phyloP scores from a whole-genome alignment of 2,113 vertebrate genomes.

The Mus spicilegus region DNA sequence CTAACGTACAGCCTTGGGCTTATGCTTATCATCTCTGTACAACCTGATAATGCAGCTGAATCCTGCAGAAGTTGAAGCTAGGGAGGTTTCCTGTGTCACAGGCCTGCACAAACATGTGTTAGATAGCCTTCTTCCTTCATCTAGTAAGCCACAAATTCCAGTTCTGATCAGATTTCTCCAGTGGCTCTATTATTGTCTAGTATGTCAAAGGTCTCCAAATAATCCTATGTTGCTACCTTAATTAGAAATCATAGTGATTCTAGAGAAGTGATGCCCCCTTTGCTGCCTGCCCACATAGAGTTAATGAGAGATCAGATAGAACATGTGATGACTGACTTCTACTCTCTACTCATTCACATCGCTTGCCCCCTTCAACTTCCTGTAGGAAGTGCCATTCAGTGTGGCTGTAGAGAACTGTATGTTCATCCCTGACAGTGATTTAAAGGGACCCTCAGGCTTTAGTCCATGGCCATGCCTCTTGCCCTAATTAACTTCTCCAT shows the following conservation, averaged over 20 bases:
- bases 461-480: not conserved
- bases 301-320: not conserved
- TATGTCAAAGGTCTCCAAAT: constrained; percentile 40
- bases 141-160: not conserved
- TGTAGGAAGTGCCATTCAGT: not conserved
- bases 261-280: not conserved
- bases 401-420: fast-evolving
- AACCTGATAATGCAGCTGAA: constrained; percentile 3
- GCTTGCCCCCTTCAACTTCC: not conserved
- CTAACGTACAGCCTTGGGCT: constrained; percentile 40
- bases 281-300: not conserved
- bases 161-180: constrained; percentile 1
- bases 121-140: too few species aligned
- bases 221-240: not conserved
- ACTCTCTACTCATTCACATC: not conserved
- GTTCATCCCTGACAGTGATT: not conserved
- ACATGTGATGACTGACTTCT: not conserved
- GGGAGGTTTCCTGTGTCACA: not conserved
- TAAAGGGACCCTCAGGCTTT: not conserved
- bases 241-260: constrained; percentile 45
- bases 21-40: not conserved
- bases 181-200: not conserved
- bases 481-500: not conserved
- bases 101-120: too few species aligned
- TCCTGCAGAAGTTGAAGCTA: not conserved